Evolutionary conservation across 1,140 invertebrate genomes (phyloP), one percentile per base, ranked within the genome.

Genomic region (Saccostrea echinata): DNA sequence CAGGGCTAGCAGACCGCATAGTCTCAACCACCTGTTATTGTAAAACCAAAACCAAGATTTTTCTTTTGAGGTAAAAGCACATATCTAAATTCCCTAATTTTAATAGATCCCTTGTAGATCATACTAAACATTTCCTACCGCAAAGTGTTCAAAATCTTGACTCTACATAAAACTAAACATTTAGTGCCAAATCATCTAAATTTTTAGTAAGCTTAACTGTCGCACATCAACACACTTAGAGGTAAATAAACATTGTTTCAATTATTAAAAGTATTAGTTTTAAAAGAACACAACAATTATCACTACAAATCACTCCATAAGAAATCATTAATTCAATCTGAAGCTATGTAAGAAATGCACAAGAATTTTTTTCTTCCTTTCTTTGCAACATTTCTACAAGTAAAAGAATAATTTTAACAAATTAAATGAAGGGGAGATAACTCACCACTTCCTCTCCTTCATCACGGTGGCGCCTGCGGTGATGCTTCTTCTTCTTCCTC

Each of bases 401-500:
- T 43, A 43, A 43, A 43, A 43, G 33, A 76, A 76, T 0, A 76
- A 76, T 13, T 33, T 33, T 76, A 16, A 27, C 11, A 76, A 13
- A 1, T 30, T 11, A 33, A 76, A 33, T 11, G 68, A 27, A 33
- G 24, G 53, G 30, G 24, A 30, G 68, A 13, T 76, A 30, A 76
- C 68, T 76, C 16, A 76, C 68, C 68, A 76, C 68, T 76, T 52
- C 81, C 43, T 52, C 81, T 51, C 9, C 81, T 6, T 83, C 43
- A 53, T 51, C 35, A 21, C 21, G 43, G 81, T 83, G 81, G 33
- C 81, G 35, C 13, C 81, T 53, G 43, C 27, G 35, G 68, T 76
- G 68, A 35, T 83, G 81, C 81, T 83, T 83, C 81, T 83, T 82
- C 80, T 82, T 83, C 81, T 83, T 83, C 81, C 81, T 83, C 24